Conservation (phyloP, 1,140 invertebrate genomes). For the Solenopsis fugax region DNA sequence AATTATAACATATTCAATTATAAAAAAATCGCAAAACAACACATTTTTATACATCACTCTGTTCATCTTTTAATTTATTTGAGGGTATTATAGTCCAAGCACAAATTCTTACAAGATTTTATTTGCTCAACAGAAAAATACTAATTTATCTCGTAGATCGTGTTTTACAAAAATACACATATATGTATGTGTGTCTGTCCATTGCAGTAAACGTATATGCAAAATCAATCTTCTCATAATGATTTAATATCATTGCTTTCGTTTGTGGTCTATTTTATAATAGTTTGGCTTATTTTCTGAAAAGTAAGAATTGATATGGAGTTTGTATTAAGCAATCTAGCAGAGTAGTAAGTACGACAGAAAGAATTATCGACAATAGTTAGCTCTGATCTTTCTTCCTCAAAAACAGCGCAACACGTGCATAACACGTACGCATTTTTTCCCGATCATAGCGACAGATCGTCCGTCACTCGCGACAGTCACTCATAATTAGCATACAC, state of each 20-base stretch:
- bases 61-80: neutral
- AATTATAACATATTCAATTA: neutral
- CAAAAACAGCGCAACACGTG: neutral
- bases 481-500: slow-evolving; percentile 39
- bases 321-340: neutral
- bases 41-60: neutral
- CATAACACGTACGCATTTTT: neutral
- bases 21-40: neutral
- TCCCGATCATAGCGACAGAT: slow-evolving; percentile 18
- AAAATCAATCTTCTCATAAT: neutral
- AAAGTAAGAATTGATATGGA: neutral
- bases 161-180: neutral
- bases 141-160: neutral
- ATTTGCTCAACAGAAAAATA: neutral
- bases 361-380: neutral
- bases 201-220: neutral
- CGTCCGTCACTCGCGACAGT: slow-evolving; percentile 21
- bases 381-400: neutral
- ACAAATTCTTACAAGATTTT: neutral
- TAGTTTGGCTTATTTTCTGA: too few species aligned
- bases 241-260: neutral
- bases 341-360: neutral
- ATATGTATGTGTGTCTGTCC: neutral
- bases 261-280: neutral
- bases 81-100: neutral